phyloP scores from a whole-genome alignment of 2,888 invertebrate genomes.

The Phortica magna region DNA sequence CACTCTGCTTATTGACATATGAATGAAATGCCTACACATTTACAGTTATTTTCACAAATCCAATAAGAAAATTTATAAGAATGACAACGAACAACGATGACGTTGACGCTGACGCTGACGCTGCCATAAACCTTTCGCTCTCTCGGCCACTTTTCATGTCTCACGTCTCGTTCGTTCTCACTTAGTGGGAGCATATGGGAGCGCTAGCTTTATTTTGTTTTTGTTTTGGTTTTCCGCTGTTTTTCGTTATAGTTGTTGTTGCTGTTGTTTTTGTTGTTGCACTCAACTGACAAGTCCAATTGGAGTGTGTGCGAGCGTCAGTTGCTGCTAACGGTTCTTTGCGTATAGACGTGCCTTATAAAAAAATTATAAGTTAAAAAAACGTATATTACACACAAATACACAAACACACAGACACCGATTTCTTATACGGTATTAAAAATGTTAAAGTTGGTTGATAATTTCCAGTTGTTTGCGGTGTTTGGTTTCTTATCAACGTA shows the following conservation, averaged over 20 bases:
- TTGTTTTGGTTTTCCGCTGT: slow-evolving; percentile 15
- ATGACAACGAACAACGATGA: slow-evolving; percentile 43
- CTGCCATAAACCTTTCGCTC: neutral
- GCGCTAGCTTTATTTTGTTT: slow-evolving; percentile 17
- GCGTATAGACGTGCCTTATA: slow-evolving; percentile 74
- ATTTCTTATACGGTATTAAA: neutral
- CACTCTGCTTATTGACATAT: slow-evolving; percentile 42
- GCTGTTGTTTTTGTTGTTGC: neutral
- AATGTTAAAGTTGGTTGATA: slow-evolving; percentile 7
- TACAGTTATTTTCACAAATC: slow-evolving; percentile 64
- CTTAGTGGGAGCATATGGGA: slow-evolving; percentile 2
- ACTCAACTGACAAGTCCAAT: slow-evolving; percentile 45
- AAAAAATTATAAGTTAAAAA: neutral
- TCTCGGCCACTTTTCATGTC: slow-evolving; percentile 12
- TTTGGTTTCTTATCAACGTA: slow-evolving; percentile 24
- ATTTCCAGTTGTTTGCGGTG: slow-evolving; percentile 6
- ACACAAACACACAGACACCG: neutral
- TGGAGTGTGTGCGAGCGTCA: slow-evolving; percentile 50
- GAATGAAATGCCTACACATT: slow-evolving; percentile 70
- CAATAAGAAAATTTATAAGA: slow-evolving; percentile 37
- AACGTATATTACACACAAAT: neutral
- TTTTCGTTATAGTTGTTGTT: neutral
- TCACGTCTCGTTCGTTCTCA: slow-evolving; percentile 36
- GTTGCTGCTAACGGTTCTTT: slow-evolving; percentile 78
- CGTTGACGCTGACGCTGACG: neutral